Conservation (phyloP, 2,113 vertebrate genomes). For the Myiozetetes cayanensis region DNA sequence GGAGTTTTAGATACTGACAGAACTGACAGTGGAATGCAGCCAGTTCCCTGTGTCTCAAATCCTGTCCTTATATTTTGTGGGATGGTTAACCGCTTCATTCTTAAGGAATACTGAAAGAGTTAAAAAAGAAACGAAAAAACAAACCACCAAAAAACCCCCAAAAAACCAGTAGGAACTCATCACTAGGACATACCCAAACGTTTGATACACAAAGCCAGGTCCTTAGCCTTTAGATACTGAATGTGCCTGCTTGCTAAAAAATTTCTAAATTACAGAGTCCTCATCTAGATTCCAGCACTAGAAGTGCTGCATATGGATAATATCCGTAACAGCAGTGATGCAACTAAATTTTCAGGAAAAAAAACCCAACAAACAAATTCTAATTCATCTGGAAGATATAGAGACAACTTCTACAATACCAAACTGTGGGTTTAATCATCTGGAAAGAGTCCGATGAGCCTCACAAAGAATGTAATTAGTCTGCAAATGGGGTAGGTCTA, state of each 20-base stretch:
- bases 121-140: neutral
- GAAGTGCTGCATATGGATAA: neutral
- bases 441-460: slow-evolving; percentile 15
- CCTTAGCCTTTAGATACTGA: neutral
- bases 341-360: rapidly evolving
- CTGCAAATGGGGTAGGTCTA: neutral
- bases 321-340: neutral
- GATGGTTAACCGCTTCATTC: neutral
- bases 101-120: neutral
- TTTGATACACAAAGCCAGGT: neutral
- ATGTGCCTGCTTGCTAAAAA: neutral
- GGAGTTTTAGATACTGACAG: neutral
- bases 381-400: neutral
- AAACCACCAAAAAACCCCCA: neutral
- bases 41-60: neutral
- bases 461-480: slow-evolving; percentile 34
- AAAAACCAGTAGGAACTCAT: neutral
- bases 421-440: slow-evolving; percentile 5
- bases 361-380: neutral
- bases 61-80: neutral
- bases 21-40: neutral
- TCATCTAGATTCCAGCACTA: neutral
- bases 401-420: neutral
- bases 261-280: neutral
- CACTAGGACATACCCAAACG: neutral